A percentile compares a stretch with the other conserved stretches of the same genome.
Conservation (phyloP, 2,113 vertebrate species). For the Calidris pugnax region DNA sequence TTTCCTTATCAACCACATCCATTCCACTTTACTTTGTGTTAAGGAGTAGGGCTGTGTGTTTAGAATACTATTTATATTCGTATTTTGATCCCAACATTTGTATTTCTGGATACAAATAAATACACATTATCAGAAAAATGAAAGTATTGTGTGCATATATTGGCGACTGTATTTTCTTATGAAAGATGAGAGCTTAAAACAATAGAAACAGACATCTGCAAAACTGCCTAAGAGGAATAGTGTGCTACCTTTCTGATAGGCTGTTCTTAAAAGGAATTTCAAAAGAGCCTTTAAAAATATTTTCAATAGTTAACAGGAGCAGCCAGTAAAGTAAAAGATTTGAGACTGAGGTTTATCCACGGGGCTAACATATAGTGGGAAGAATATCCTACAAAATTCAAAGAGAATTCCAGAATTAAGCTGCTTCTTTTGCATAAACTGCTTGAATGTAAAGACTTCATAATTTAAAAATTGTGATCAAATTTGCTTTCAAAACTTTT, state of each 20-base stretch:
- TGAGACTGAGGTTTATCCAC: neutral
- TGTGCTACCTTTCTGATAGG: neutral
- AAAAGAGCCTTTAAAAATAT: neutral
- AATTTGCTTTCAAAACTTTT: neutral
- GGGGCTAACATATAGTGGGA: neutral
- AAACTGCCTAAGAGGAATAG: neutral
- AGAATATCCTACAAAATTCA: neutral
- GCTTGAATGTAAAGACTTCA: neutral
- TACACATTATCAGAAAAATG: slow-evolving; percentile 75
- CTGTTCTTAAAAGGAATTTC: neutral
- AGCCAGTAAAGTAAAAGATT: neutral
- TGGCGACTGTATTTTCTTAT: neutral
- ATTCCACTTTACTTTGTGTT: slow-evolving; percentile 63
- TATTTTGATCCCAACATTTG: slow-evolving; percentile 79
- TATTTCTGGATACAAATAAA: slow-evolving; percentile 82
- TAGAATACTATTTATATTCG: slow-evolving; percentile 76
- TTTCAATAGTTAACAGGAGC: neutral
- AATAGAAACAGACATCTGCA: neutral
- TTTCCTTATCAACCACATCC: neutral
- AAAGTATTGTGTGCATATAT: neutral
- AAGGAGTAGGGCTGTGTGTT: slow-evolving; percentile 62
- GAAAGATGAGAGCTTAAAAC: neutral
- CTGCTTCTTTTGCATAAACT: neutral
- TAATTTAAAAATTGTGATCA: neutral
- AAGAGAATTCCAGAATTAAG: neutral